Base-by-base conservation (phyloP, 2,888 invertebrate genomes). In the Hipparchia semele region DNA sequence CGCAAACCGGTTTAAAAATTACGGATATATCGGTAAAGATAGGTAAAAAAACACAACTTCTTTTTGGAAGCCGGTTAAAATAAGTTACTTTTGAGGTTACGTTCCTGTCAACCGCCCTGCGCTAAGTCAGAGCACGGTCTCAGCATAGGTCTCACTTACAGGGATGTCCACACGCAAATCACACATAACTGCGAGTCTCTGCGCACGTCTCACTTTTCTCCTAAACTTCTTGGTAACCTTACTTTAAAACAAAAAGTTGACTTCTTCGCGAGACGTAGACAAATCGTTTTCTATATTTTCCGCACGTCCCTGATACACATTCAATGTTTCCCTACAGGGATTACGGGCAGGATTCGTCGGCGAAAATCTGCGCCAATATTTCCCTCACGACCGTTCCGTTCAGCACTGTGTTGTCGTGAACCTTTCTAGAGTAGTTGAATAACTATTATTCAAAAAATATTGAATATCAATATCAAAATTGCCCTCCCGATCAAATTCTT, bases 211-310 rank as follows among this genome's bases (percentile, higher is more conserved):
- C 8, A 58, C 13, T 13, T 33, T 59, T 23, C 59, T 33, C 59
- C 60, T 60, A 10, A 45, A 59, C 6, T n/a, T 39, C n/a, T 33
- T 69, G 54, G 69, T 54, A 13, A 61, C 39, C 51, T 33, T 53
- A 61, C 1, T 45, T 46, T 54, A 12, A 6, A 64, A 62, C 62
- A 75, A 75, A 75, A 75, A 73, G 61, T 75, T 75, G 65, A n/a
- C 65, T 54, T 45, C 58, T 49, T 60, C 49, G 13, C 59, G 45
- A 70, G 75, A 79, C 75, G 66, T 73, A 75, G 71, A 77, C 70
- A 78, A 79, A 77, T 76, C 75, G 74, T 75, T 77, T 77, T 78
- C 75, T 77, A 76, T 77, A 80, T 78, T 79, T 77, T 77, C 74
- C 75, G 72, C 76, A 76, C 76, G 76, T 76, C 69, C 73, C 74